Base-by-base conservation (phyloP, 2,888 invertebrate genomes). In the Synergus gifuensis region DNA sequence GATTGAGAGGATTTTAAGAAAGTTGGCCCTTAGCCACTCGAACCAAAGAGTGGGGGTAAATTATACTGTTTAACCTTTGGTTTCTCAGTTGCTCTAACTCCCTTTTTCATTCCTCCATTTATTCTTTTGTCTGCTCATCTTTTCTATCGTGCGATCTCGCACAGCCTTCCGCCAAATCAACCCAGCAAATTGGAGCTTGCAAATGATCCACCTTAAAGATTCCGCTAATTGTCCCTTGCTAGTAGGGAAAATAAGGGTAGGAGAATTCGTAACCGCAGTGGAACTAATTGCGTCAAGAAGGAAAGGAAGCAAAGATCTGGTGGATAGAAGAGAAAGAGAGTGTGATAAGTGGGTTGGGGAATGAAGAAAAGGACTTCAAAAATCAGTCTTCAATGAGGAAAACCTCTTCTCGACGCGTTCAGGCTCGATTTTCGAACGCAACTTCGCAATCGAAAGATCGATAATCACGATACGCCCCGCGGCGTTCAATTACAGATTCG, bases 401-500 rank as follows among this genome's bases (percentile, higher is more conserved):
- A 60, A n/a, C 58, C 60, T 46, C 73, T 66, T 44, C 28, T 64
- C 22, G 44, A 46, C 40, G 36, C 63, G 64, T 67, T 76, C 36
- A 22, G n/a, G 77, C 40, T 16, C 9, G 36, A 22, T 73, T 73
- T n/a, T 54, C 28, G 46, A 73, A 49, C 22, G 12, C 4, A 22
- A 22, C 22, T 76, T 77, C 81, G 82, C 80, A 84, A 85, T 89
- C 86, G 85, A 87, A 88, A 88, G 86, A 87, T 86, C 87, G 87
- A 87, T 90, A 88, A 89, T 90, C 88, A 83, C 87, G 89, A 90
- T 89, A 89, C 89, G 90, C 89, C 87, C 88, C 86, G 86, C 87
- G 86, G 90, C 88, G 88, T 91, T 88, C 89, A 91, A 90, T 91
- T 91, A 91, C 88, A 85, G 85, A 88, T 90, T 87, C 86, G 87